Percentiles rank a stretch among this genome's conserved stretches.
phyloP scores from a whole-genome alignment of 1,140 invertebrate species.

The Psix sp. region DNA sequence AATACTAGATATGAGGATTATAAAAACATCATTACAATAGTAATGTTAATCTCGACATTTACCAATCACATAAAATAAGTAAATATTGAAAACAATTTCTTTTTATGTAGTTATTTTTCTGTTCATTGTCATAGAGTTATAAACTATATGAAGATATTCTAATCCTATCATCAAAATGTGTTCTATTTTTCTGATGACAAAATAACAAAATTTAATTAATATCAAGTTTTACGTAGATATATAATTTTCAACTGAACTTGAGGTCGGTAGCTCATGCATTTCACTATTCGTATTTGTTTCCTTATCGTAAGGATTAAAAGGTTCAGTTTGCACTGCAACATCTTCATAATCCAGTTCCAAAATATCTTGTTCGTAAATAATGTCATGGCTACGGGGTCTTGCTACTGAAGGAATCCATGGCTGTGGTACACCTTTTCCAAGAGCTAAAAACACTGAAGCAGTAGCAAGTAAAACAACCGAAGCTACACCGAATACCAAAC shows the following conservation, averaged over 20 bases:
- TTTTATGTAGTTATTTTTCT: no score
- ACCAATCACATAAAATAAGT: no score
- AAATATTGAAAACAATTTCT: no score
- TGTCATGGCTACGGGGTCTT: constrained; percentile 72
- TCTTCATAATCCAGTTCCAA: constrained; percentile 75
- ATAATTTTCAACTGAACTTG: constrained; percentile 14
- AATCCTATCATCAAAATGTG: no score
- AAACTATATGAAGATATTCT: no score
- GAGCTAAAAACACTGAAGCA: constrained; percentile 78
- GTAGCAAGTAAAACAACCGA: constrained; percentile 78
- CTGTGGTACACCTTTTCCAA: constrained; percentile 79
- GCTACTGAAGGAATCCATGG: constrained; percentile 78
- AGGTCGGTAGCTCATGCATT: constrained; percentile 63
- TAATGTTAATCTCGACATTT: no score
- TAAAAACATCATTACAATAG: no score
- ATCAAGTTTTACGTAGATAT: no score
- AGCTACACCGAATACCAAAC: constrained; percentile 79
- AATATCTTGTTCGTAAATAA: constrained; percentile 74
- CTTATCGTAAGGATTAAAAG: constrained; percentile 64
- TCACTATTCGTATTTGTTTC: constrained; percentile 65
- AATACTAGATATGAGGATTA: no score
- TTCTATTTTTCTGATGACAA: no score
- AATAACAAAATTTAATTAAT: no score
- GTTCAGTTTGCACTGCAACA: constrained; percentile 74
- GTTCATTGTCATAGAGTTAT: no score